These are phyloP conservation scores for Scaptomyza reducta DNA, from an alignment of 2,888 invertebrate genomes.

Conservation along the genomic window DNA sequence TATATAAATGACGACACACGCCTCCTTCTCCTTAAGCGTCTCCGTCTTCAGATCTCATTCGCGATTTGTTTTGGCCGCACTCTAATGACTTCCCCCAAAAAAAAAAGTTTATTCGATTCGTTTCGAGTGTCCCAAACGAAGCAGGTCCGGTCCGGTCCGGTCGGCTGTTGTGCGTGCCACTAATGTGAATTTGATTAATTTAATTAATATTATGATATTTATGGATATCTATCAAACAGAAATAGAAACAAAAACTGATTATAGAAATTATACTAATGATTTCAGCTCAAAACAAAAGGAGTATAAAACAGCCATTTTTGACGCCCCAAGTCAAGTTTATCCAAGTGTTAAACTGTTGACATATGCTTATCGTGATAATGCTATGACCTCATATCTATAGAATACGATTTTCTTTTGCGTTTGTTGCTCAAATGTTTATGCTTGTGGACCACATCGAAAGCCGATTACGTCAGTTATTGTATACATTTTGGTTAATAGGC, in stretches of 20 bases:
- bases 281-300: background rate
- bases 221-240: slow-evolving; percentile 41
- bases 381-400: slow-evolving; percentile 35
- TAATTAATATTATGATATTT: slow-evolving; percentile 66
- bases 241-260: background rate
- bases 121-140: slow-evolving; percentile 37
- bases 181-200: slow-evolving; percentile 77
- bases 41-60: background rate
- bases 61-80: slow-evolving; percentile 22
- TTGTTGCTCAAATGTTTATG: too few species aligned
- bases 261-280: slow-evolving; percentile 34
- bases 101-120: slow-evolving; percentile 39
- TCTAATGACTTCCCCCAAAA: slow-evolving; percentile 39
- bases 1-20: slow-evolving; percentile 12
- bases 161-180: slow-evolving; percentile 46
- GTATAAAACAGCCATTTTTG: too few species aligned
- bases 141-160: background rate
- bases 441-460: slow-evolving; percentile 18
- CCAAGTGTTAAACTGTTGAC: slow-evolving; percentile 59
- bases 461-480: slow-evolving; percentile 52
- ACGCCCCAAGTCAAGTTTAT: slow-evolving; percentile 25
- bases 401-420: too few species aligned
- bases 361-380: slow-evolving; percentile 25
- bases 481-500: slow-evolving; percentile 5
- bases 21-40: too few species aligned